Percentiles rank a stretch among this genome's conserved stretches.
These are phyloP conservation scores for Cheilosia urbana DNA, from an alignment of 2,888 invertebrate genomes.

Conservation along the genomic window DNA sequence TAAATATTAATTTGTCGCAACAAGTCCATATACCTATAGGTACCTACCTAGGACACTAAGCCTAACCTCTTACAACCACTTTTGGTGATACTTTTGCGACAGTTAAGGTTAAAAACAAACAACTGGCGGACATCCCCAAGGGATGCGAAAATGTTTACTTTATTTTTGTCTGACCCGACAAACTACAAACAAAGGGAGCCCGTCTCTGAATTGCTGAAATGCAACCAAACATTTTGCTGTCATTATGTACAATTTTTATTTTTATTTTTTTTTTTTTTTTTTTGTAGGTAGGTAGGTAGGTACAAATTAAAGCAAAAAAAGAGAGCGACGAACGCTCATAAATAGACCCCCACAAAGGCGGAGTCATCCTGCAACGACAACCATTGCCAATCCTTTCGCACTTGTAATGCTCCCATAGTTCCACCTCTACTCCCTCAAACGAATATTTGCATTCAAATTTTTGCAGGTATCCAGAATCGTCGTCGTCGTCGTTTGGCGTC, in stretches of 20 bases:
- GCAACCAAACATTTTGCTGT: slow-evolving; percentile 23
- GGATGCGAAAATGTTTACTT: too few relatives aligned
- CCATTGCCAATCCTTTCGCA: slow-evolving; percentile 68
- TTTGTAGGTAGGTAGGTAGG: background rate
- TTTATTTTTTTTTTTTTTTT: background rate
- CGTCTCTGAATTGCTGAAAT: background rate
- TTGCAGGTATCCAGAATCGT: slow-evolving; percentile 33
- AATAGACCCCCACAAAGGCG: slow-evolving; percentile 61
- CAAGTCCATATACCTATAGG: too few relatives aligned
- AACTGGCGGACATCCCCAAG: too few relatives aligned
- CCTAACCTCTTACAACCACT: too few relatives aligned
- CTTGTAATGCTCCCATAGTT: slow-evolving; percentile 52
- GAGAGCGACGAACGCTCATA: slow-evolving; percentile 43
- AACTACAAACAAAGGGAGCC: too few relatives aligned
- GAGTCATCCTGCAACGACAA: slow-evolving; percentile 55
- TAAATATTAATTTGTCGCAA: too few relatives aligned
- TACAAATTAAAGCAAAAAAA: slow-evolving; percentile 13
- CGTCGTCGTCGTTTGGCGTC: background rate
- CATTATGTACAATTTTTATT: slow-evolving; percentile 6
- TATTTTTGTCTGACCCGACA: too few relatives aligned
- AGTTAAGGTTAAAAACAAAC: too few relatives aligned
- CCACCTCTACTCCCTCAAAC: slow-evolving; percentile 52
- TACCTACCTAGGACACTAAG: too few relatives aligned
- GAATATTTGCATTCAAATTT: slow-evolving; percentile 66
- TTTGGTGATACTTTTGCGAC: too few relatives aligned